These are phyloP conservation scores for Tretioscincus oriximinensis DNA, from an alignment of 2,113 vertebrate species.

Conservation along the genomic window DNA sequence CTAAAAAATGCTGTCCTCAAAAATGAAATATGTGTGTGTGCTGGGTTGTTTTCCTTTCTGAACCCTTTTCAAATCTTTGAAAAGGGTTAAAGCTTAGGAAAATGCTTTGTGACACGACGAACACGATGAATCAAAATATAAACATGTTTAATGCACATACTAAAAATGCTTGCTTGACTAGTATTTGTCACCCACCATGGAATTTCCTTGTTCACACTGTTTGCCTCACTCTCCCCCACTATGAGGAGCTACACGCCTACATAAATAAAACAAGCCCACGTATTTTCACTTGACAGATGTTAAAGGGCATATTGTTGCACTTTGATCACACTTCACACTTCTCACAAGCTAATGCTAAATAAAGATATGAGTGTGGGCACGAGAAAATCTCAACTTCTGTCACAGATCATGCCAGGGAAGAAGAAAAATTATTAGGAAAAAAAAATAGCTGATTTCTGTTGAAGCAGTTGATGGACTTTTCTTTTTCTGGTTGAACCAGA, in stretches of 20 bases:
- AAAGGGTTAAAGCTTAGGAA: background rate
- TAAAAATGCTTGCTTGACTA: background rate
- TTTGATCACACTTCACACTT: background rate
- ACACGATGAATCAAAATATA: background rate
- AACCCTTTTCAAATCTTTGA: background rate
- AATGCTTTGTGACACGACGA: background rate
- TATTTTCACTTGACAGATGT: constrained; percentile 13
- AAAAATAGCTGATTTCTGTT: background rate
- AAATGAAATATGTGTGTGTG: background rate
- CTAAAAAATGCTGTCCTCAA: background rate
- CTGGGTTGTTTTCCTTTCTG: background rate
- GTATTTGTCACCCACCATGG: background rate
- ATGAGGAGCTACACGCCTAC: constrained; percentile 24
- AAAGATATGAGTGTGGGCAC: background rate
- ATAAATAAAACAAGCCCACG: background rate
- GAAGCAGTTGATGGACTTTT: background rate
- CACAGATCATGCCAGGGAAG: background rate
- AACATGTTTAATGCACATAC: background rate
- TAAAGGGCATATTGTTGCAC: background rate
- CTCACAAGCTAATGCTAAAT: background rate
- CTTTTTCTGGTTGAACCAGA: background rate
- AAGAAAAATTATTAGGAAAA: background rate
- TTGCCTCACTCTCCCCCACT: constrained; percentile 9
- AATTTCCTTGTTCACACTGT: constrained; percentile 4
- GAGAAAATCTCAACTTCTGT: background rate